Conservation (phyloP, 2,113 vertebrate species). For the Ovis canadensis region DNA sequence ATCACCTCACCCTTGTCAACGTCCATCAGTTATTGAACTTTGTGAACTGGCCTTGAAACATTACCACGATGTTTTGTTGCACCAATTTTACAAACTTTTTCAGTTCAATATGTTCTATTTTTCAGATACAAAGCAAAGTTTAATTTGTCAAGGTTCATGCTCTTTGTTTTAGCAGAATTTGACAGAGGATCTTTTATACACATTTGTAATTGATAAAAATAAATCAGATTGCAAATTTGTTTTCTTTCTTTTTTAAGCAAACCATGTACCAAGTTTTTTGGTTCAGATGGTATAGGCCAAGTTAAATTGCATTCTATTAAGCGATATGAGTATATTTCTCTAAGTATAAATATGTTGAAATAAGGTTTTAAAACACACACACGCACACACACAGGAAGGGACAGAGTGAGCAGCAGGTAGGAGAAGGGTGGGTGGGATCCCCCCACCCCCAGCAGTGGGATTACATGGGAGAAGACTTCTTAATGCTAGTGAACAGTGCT, state of each 20-base stretch:
- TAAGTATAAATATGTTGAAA: neutral
- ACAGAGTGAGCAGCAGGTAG: neutral
- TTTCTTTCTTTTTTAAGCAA: neutral
- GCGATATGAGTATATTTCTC: neutral
- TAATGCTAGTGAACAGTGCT: neutral
- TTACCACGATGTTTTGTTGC: neutral
- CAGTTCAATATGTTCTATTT: neutral
- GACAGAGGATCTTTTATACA: neutral
- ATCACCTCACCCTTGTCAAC: neutral
- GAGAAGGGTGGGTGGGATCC: rapidly evolving
- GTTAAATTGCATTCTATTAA: neutral
- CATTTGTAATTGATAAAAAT: neutral
- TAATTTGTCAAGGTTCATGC: neutral
- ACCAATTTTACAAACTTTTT: neutral
- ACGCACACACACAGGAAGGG: neutral
- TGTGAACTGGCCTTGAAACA: neutral
- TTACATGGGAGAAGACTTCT: neutral
- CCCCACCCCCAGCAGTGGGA: neutral
- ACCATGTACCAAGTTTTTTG: neutral
- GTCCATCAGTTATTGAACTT: neutral
- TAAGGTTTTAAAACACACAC: neutral
- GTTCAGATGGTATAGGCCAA: neutral
- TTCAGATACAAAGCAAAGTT: neutral
- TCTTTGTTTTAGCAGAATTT: neutral
- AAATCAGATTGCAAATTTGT: neutral